phyloP scores from a whole-genome alignment of 2,888 invertebrate genomes.

The Eubasilissa splendida region DNA sequence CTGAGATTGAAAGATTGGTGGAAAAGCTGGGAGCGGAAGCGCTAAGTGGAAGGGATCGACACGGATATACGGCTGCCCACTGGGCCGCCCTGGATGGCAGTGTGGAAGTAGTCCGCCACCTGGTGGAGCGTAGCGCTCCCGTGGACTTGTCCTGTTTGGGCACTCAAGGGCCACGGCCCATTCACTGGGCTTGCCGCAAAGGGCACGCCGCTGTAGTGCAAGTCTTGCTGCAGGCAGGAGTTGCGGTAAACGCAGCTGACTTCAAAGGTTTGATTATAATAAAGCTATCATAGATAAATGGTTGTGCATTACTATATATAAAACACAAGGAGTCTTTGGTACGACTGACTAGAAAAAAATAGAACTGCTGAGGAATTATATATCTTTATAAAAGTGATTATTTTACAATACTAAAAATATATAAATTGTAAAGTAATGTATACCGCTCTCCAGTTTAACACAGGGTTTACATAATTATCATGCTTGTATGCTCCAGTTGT shows the following conservation, averaged over 20 bases:
- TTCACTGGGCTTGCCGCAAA: conserved; percentile 95
- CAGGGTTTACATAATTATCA: too few species aligned
- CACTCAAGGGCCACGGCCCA: conserved; percentile 91
- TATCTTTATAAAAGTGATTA: too few species aligned
- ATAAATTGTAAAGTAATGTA: too few species aligned
- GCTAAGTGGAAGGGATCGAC: conserved; percentile 87
- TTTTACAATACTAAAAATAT: too few species aligned
- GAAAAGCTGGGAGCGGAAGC: conserved; percentile 86
- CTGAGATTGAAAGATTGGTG: conserved; percentile 87
- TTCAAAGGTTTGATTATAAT: conserved; percentile 77
- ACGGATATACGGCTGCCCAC: conserved; percentile 94
- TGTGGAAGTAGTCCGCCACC: conserved; percentile 89
- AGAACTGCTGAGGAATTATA: too few species aligned
- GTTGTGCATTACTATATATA: too few species aligned
- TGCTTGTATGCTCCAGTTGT: too few species aligned
- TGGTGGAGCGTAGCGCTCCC: conserved; percentile 87
- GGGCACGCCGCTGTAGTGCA: conserved; percentile 94
- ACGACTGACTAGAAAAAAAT: too few species aligned
- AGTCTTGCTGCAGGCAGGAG: conserved; percentile 83
- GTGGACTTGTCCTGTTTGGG: conserved; percentile 90
- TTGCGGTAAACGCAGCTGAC: conserved; percentile 91
- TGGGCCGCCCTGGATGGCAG: conserved; percentile 94
- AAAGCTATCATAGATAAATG: too few species aligned
- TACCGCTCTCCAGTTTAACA: too few species aligned
- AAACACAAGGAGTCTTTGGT: too few species aligned